Percentiles rank a stretch among this genome's conserved stretches.
phyloP scores from a whole-genome alignment of 2,113 vertebrate species.

The Chroicocephalus ridibundus region DNA sequence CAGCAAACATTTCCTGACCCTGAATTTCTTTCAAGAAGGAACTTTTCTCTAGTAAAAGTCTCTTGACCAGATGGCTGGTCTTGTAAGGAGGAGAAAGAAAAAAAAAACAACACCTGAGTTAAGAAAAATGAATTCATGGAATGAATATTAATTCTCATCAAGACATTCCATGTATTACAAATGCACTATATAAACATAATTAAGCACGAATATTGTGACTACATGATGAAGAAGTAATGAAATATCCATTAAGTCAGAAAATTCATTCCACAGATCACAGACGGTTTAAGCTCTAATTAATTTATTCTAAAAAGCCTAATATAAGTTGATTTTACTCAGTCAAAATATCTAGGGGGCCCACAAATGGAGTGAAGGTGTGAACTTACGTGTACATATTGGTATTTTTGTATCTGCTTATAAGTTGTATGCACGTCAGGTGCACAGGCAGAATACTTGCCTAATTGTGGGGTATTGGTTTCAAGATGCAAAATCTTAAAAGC shows the following conservation, averaged over 20 bases:
- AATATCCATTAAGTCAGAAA: not conserved
- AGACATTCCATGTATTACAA: not conserved
- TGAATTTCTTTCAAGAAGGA: not conserved
- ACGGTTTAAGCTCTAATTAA: not conserved
- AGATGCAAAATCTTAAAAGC: not conserved
- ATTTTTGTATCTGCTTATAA: not conserved
- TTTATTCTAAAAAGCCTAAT: not conserved
- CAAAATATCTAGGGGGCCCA: not conserved
- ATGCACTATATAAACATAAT: not conserved
- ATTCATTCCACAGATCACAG: not conserved
- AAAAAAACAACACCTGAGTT: not conserved
- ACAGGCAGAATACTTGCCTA: not conserved
- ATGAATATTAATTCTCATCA: not conserved
- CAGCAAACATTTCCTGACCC: not conserved
- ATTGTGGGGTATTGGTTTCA: not conserved
- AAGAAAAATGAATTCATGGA: not conserved
- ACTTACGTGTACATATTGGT: not conserved
- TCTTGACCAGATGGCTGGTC: not conserved
- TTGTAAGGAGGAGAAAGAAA: not conserved
- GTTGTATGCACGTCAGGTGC: not conserved
- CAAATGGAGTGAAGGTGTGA: not conserved
- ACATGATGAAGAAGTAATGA: not conserved
- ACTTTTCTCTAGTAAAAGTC: not conserved
- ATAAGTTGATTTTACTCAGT: not conserved
- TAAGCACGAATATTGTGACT: not conserved